phyloP scores from a whole-genome alignment of 2,797 vertebrate genomes.

The Luscinia luscinia region DNA sequence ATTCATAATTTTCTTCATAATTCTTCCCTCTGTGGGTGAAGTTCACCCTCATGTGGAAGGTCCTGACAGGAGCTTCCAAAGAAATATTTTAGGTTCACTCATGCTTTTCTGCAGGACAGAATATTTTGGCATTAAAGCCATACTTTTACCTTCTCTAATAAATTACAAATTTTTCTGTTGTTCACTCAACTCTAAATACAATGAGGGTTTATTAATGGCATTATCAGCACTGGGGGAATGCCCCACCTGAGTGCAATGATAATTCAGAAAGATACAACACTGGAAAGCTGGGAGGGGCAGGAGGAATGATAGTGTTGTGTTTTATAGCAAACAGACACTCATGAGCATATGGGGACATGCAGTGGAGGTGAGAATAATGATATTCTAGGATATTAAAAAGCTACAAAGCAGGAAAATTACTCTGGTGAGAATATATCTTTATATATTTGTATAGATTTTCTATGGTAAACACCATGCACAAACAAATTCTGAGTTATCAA shows the following conservation, averaged over 20 bases:
- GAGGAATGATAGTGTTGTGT: not conserved
- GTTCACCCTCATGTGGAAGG: slow-evolving; percentile 28
- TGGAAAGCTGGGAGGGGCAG: not conserved
- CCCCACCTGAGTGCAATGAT: not conserved
- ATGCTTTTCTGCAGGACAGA: not conserved
- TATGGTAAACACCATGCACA: not conserved
- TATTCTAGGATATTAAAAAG: not conserved
- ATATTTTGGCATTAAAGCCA: not conserved
- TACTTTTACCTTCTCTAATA: not conserved
- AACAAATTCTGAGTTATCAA: not conserved
- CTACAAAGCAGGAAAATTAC: not conserved
- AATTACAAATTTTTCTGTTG: not conserved
- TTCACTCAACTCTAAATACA: not conserved
- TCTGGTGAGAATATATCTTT: not conserved
- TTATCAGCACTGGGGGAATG: not conserved
- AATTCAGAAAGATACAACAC: not conserved
- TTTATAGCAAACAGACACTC: not conserved
- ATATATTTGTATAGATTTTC: not conserved
- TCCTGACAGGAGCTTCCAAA: not conserved
- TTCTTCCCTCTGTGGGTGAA: not conserved
- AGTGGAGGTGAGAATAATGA: not conserved
- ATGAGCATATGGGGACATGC: not conserved
- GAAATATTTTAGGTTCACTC: not conserved
- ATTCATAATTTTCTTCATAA: slow-evolving; percentile 19
- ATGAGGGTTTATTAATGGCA: not conserved